Evolutionary conservation across 2,888 invertebrate species (phyloP).

Genomic region (Apoda limacodes): DNA sequence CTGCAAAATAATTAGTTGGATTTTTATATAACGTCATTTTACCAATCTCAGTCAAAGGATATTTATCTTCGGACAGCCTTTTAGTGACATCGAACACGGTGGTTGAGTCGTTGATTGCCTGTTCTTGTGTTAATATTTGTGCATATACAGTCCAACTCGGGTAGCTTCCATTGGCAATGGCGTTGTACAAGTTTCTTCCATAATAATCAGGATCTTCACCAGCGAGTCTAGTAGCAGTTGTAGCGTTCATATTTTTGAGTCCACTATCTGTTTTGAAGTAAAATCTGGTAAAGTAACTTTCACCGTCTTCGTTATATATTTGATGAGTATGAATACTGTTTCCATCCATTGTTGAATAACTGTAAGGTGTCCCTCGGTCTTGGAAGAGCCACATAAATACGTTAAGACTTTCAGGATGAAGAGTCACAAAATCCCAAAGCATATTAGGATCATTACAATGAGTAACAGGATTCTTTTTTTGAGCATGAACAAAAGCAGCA

Average conservation of each 20-base stretch:
- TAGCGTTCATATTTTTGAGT: slow-evolving; percentile 77
- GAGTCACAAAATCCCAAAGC: slow-evolving; percentile 92
- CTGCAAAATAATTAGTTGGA: slow-evolving; percentile 89
- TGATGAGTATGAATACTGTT: slow-evolving; percentile 93
- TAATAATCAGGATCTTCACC: slow-evolving; percentile 86
- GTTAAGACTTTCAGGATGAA: slow-evolving; percentile 86
- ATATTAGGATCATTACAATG: slow-evolving; percentile 87
- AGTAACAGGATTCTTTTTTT: slow-evolving; percentile 91
- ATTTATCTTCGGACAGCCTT: slow-evolving; percentile 81
- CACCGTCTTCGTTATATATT: slow-evolving; percentile 78
- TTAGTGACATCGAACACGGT: slow-evolving; percentile 94
- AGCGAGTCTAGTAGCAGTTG: slow-evolving; percentile 73
- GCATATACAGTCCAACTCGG: slow-evolving; percentile 83
- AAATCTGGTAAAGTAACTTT: slow-evolving; percentile 84
- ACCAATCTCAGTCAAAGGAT: slow-evolving; percentile 85
- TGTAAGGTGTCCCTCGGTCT: slow-evolving; percentile 91
- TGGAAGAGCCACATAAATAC: slow-evolving; percentile 85
- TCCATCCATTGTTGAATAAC: slow-evolving; percentile 91
- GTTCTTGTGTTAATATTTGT: slow-evolving; percentile 83
- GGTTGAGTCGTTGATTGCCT: slow-evolving; percentile 79
- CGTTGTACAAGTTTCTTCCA: slow-evolving; percentile 86
- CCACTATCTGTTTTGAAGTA: slow-evolving; percentile 90
- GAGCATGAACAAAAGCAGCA: slow-evolving; percentile 91
- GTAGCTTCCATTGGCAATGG: slow-evolving; percentile 78
- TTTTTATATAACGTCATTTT: slow-evolving; percentile 86